Percentiles rank a stretch among this genome's conserved stretches.
phyloP scores from a whole-genome alignment of 2,888 invertebrate genomes.

The Lithophane ornitopus region DNA sequence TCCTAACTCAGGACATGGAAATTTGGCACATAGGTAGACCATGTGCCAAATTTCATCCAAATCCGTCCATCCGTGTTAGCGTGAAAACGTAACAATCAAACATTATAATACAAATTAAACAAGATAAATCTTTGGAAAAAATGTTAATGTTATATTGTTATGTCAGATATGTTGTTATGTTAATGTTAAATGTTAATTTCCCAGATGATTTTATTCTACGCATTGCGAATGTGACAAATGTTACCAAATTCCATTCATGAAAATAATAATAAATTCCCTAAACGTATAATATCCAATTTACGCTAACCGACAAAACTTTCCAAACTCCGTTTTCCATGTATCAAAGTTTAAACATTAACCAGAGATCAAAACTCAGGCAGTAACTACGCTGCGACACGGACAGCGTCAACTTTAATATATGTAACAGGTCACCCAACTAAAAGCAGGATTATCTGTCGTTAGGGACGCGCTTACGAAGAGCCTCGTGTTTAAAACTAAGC shows the following conservation, averaged over 20 bases:
- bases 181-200: too few relatives aligned
- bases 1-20: too few relatives aligned
- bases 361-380: conserved; percentile 52
- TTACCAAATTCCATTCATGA: not conserved
- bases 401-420: conserved; percentile 60
- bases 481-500: conserved; percentile 59
- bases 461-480: conserved; percentile 50
- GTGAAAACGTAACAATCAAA: not conserved
- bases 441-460: conserved; percentile 65
- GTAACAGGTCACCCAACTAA: conserved; percentile 65
- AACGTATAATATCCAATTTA: conserved; percentile 31
- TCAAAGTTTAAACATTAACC: conserved; percentile 61
- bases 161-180: too few relatives aligned
- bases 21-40: too few relatives aligned
- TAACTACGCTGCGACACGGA: conserved; percentile 48
- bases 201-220: not conserved
- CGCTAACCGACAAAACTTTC: conserved; percentile 40
- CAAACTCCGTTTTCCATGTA: conserved; percentile 53
- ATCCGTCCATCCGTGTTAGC: too few relatives aligned
- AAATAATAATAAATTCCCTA: not conserved
- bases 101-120: not conserved
- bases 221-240: not conserved
- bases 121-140: not conserved
- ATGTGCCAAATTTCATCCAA: too few relatives aligned
- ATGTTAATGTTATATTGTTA: too few relatives aligned